Conservation (phyloP, 2,113 vertebrate species). For the Misgurnus anguillicaudatus region DNA sequence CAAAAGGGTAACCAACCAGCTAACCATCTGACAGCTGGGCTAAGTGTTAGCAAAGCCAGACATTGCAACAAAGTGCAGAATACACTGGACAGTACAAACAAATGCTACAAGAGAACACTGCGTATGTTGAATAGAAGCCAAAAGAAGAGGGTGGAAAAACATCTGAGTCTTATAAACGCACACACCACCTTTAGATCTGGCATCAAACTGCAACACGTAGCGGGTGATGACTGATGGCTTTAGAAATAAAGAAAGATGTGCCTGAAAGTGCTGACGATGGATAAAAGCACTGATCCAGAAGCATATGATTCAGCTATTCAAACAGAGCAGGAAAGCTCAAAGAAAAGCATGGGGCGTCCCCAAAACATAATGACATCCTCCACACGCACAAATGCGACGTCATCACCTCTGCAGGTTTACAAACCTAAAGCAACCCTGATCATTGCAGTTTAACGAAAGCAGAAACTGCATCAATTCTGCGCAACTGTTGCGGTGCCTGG, state of each 20-base stretch:
- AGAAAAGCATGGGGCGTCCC: constrained; percentile 49
- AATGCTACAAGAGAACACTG: constrained; percentile 7
- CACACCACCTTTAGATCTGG: constrained; percentile 51
- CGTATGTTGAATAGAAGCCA: constrained; percentile 29
- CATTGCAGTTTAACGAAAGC: not conserved
- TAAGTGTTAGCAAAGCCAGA: not conserved
- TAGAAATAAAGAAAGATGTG: constrained; percentile 62
- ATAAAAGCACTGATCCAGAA: constrained; percentile 58
- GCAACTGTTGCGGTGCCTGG: constrained; percentile 9
- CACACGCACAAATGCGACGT: constrained; percentile 29
- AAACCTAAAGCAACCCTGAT: not conserved
- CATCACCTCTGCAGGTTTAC: constrained; percentile 43
- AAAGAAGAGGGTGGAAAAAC: constrained; percentile 3
- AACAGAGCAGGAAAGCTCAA: constrained; percentile 57
- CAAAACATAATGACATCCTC: constrained; percentile 58
- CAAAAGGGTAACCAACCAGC: too few species aligned
- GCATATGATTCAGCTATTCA: constrained; percentile 52
- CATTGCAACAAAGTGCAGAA: constrained; percentile 1
- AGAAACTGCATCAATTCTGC: not conserved
- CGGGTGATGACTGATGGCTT: constrained; percentile 68
- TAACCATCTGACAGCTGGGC: not conserved
- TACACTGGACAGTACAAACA: constrained; percentile 5
- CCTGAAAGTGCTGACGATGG: constrained; percentile 67
- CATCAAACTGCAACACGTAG: constrained; percentile 59
- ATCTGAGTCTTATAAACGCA: constrained; percentile 41